Conservation (phyloP, 2,113 vertebrate genomes). For the Quiscalus mexicanus region DNA sequence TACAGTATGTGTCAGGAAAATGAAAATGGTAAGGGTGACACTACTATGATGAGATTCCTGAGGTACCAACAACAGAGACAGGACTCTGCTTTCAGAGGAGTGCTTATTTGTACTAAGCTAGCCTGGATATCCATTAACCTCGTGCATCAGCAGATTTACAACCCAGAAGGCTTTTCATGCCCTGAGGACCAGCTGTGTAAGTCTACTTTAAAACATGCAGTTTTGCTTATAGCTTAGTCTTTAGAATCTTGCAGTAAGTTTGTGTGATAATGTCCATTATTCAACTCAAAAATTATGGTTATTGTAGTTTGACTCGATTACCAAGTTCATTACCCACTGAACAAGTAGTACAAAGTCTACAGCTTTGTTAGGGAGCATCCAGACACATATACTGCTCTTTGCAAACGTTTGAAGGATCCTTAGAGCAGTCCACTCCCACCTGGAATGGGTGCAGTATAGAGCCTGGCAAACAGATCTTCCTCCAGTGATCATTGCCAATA, state of each 20-base stretch:
- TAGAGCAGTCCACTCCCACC: background rate
- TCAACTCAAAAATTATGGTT: background rate
- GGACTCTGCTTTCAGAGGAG: background rate
- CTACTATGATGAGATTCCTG: background rate
- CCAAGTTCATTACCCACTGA: background rate
- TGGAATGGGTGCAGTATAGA: background rate
- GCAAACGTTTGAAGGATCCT: background rate
- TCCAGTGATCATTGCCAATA: background rate
- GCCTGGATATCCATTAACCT: background rate
- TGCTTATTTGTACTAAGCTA: background rate
- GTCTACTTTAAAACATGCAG: background rate
- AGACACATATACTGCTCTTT: background rate
- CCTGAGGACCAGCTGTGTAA: background rate
- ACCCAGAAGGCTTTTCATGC: background rate
- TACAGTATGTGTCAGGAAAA: background rate
- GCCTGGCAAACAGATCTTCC: background rate
- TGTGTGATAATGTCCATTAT: background rate
- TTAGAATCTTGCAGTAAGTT: background rate
- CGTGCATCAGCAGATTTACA: background rate
- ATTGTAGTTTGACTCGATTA: background rate
- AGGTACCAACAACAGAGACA: background rate
- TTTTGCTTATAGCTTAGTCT: background rate
- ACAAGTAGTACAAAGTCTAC: background rate
- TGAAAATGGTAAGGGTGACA: background rate
- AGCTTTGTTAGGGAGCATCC: background rate